Conservation (phyloP, 2,797 vertebrate species). For the Gambusia yucatana region DNA sequence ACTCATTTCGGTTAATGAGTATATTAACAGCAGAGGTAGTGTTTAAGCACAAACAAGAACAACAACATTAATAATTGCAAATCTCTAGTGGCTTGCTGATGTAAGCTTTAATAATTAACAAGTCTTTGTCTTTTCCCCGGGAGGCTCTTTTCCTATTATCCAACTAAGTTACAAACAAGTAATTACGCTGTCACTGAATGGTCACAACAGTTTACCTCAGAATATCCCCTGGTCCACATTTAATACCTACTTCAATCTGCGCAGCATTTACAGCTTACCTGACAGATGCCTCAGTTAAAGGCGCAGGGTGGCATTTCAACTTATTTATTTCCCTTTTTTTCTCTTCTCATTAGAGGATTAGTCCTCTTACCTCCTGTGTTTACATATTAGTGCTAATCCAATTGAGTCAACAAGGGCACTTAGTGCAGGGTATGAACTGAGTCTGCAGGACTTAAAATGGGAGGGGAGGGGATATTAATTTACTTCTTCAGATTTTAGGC, state of each 20-base stretch:
- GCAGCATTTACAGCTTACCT: constrained; percentile 64
- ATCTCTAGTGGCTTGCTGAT: constrained; percentile 85
- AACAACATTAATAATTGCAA: constrained; percentile 89
- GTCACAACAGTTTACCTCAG: constrained; percentile 80
- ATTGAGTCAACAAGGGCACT: constrained; percentile 90
- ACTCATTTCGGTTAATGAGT: constrained; percentile 87
- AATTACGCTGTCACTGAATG: constrained; percentile 83
- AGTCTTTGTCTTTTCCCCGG: constrained; percentile 85
- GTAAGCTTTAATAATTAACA: constrained; percentile 90
- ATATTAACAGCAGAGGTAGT: constrained; percentile 86
- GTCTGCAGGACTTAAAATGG: constrained; percentile 80
- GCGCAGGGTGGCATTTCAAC: constrained; percentile 76
- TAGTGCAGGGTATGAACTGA: constrained; percentile 85
- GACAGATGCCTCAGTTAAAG: constrained; percentile 74
- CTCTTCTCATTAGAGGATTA: constrained; percentile 86
- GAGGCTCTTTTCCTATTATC: constrained; percentile 84
- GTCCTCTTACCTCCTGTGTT: constrained; percentile 87
- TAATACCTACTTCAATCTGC: constrained; percentile 73
- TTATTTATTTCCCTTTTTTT: constrained; percentile 82
- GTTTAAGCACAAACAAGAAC: constrained; percentile 88
- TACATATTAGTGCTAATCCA: constrained; percentile 90
- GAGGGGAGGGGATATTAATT: constrained; percentile 85
- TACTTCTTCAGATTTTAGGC: constrained; percentile 84
- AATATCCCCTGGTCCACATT: constrained; percentile 65
- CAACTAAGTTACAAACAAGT: constrained; percentile 85